Evolutionary conservation across 2,113 vertebrate genomes (phyloP), one percentile per base, ranked within the genome.

Genomic region (Rhabdomys dilectus): DNA sequence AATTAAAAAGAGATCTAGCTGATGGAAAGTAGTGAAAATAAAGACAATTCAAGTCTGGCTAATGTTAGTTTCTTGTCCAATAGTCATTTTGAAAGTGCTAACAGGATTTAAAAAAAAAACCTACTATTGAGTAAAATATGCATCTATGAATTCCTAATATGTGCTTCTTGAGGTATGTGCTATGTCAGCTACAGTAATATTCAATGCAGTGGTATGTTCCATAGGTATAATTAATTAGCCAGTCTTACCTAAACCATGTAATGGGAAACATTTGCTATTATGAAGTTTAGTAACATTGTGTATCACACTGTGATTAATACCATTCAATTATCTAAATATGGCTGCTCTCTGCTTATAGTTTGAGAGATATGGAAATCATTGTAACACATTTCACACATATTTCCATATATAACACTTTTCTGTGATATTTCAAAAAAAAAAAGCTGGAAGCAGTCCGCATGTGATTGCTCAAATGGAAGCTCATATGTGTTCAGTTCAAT

Each of bases 1-100:
- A 97, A 97, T 97, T 98, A 98, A 96, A 94, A 80, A 78, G 58
- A 87, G 87, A 90, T n/a, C 84, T 94, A 85, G 88, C n/a, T 94
- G 92, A 68, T 86, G 51, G 87, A 91, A 95, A 89, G 87, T 39
- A 48, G 22, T 91, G 8, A 66, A 62, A 88, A 96, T 34, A 73
- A 87, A 94, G 93, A 36, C 56, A 97, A 51, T 92, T 95, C 88
- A 48, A 87, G 77, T 53, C 26, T 62, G 53, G 91, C 39, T 62
- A 51, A 92, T 81, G 76, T 53, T 94, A 72, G 87, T 85, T 97
- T 96, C 84, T 75, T 94, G 70, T 96, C 95, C 87, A 78, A 94
- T 26, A 95, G 76, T 64, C 85, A 93, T 75, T 98, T 77, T 60
- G 75, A 91, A 94, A 92, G 26, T 42, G 58, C 42, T 91, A 94